phyloP scores from a whole-genome alignment of 2,797 vertebrate species.

The Loriculus beryllinus region DNA sequence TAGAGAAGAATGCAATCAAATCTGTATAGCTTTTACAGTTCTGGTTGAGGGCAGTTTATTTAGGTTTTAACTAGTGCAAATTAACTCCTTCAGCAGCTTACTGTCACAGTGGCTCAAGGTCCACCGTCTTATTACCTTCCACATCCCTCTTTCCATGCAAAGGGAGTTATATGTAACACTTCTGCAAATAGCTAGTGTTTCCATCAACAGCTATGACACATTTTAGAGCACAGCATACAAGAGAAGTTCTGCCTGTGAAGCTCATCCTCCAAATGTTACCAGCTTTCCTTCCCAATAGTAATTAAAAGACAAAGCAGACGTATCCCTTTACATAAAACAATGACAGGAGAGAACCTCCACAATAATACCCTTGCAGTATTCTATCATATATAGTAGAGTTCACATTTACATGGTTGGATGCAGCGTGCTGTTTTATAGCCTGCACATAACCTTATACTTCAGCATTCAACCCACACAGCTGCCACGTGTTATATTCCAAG shows the following conservation, averaged over 20 bases:
- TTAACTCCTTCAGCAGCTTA: conserved; percentile 13
- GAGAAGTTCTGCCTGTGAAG: neutral
- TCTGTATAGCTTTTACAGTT: neutral
- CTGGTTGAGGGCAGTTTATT: conserved; percentile 11
- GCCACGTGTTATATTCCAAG: neutral
- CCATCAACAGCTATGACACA: neutral
- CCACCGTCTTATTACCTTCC: neutral
- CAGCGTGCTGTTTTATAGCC: neutral
- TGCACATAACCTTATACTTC: neutral
- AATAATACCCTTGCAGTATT: neutral
- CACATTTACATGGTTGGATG: neutral
- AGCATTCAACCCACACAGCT: neutral
- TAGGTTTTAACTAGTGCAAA: conserved; percentile 9
- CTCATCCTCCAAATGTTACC: neutral
- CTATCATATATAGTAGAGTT: neutral
- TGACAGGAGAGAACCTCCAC: neutral
- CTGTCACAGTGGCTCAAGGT: neutral
- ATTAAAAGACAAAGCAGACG: neutral
- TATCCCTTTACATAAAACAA: neutral
- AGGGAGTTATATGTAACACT: neutral
- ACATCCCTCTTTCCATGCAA: neutral
- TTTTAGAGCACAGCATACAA: neutral
- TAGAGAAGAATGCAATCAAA: conserved; percentile 1
- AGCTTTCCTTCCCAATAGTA: neutral
- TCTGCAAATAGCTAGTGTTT: neutral